Evolutionary conservation across 2,888 invertebrate genomes (phyloP).

Genomic region (Altica lythri): DNA sequence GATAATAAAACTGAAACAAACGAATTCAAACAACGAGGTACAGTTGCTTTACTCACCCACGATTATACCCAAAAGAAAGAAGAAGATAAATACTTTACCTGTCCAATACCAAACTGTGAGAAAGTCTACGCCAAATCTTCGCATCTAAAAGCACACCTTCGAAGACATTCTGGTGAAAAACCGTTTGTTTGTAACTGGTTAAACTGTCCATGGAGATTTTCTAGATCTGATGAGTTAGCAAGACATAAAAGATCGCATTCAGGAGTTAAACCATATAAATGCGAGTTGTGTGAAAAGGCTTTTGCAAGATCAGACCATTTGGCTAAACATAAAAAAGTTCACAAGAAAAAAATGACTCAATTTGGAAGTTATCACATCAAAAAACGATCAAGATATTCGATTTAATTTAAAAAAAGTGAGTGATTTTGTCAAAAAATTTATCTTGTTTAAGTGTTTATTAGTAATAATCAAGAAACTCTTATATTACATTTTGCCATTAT

Average conservation of each 20-base stretch:
- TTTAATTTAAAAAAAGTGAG: background rate
- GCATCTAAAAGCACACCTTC: slow-evolving; percentile 85
- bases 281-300: slow-evolving; percentile 83
- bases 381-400: slow-evolving; percentile 15
- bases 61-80: slow-evolving; percentile 51
- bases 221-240: slow-evolving; percentile 91
- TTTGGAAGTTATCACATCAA: slow-evolving; percentile 27
- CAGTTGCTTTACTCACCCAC: slow-evolving; percentile 37
- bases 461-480: too few relatives aligned
- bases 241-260: slow-evolving; percentile 94
- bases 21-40: slow-evolving; percentile 33
- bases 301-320: slow-evolving; percentile 94
- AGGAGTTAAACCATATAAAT: slow-evolving; percentile 91
- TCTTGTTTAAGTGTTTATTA: too few relatives aligned
- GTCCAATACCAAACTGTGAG: slow-evolving; percentile 71
- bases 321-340: slow-evolving; percentile 88
- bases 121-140: slow-evolving; percentile 90
- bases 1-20: slow-evolving; percentile 29
- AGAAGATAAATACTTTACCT: slow-evolving; percentile 67
- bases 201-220: slow-evolving; percentile 91
- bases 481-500: too few relatives aligned
- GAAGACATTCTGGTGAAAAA: slow-evolving; percentile 76
- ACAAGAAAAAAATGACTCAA: slow-evolving; percentile 64
- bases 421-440: background rate
- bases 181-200: slow-evolving; percentile 65